Evolutionary conservation across 2,797 vertebrate species (phyloP).

Genomic region (Characodon lateralis): DNA sequence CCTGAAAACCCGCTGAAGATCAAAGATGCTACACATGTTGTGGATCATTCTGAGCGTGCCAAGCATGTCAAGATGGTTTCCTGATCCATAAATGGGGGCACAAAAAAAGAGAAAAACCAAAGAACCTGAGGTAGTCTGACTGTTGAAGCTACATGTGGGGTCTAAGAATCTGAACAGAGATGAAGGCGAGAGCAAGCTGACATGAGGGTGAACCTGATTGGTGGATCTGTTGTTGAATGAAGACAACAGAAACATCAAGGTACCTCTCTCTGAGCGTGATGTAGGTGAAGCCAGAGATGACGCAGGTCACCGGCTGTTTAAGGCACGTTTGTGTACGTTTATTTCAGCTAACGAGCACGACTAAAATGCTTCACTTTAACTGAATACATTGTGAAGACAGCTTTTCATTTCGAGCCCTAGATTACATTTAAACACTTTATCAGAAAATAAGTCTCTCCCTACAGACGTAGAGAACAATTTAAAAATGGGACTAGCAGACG

Average conservation of each 20-base stretch:
- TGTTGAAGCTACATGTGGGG: constrained; percentile 38
- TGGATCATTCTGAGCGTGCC: neutral
- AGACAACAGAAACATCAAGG: constrained; percentile 53
- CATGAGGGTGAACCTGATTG: neutral
- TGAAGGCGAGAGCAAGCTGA: neutral
- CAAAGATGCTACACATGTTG: neutral
- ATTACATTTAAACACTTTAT: constrained; percentile 64
- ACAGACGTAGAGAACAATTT: constrained; percentile 63
- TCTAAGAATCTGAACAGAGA: neutral
- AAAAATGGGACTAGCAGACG: constrained; percentile 60
- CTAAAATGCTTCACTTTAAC: constrained; percentile 59
- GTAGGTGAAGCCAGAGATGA: constrained; percentile 41
- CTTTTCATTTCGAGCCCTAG: constrained; percentile 37
- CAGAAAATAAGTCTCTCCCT: constrained; percentile 68
- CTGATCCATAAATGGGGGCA: constrained; percentile 6
- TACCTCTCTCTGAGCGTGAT: constrained; percentile 57
- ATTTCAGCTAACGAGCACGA: constrained; percentile 55
- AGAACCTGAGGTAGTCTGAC: constrained; percentile 68
- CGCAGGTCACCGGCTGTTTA: constrained; percentile 46
- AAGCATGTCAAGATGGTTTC: constrained; percentile 25
- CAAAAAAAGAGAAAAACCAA: neutral
- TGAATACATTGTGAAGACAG: constrained; percentile 65
- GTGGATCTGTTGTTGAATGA: neutral
- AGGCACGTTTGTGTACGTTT: constrained; percentile 71
- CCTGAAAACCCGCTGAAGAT: neutral